Percentiles rank a stretch among this genome's conserved stretches.
phyloP scores from a whole-genome alignment of 2,113 vertebrate species.

The Oxygymnocypris stewartii region DNA sequence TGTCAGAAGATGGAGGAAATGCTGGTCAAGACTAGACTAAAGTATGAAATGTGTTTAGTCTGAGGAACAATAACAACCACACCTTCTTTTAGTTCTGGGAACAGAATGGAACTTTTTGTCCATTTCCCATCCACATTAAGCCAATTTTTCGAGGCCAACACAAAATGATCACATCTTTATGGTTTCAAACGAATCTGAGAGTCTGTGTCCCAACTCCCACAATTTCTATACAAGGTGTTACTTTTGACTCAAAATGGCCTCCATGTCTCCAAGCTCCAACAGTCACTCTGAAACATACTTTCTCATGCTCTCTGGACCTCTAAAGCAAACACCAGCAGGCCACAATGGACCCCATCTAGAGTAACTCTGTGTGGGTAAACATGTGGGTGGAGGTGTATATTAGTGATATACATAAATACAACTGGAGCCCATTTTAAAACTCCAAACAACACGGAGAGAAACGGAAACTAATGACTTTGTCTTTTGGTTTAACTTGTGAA shows the following conservation, averaged over 20 bases:
- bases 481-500: background rate
- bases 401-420: constrained; percentile 24
- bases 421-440: constrained; percentile 29
- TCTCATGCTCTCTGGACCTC: constrained; percentile 42
- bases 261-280: constrained; percentile 12
- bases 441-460: constrained; percentile 8
- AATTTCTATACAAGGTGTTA: constrained; percentile 6
- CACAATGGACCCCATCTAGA: background rate
- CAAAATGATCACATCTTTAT: background rate
- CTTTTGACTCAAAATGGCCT: constrained; percentile 19
- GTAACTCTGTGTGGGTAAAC: constrained; percentile 19
- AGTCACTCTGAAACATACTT: constrained; percentile 30
- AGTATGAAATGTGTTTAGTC: constrained; percentile 22
- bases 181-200: background rate
- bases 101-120: background rate
- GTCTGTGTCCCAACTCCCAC: background rate
- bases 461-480: constrained; percentile 4
- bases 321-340: constrained; percentile 47
- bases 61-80: constrained; percentile 18
- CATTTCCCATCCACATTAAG: background rate
- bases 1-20: constrained; percentile 11
- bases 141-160: background rate
- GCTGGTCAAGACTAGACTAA: background rate
- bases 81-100: constrained; percentile 8
- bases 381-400: background rate